Evolutionary conservation across 2,888 invertebrate genomes (phyloP).

Genomic region (Philonicus albiceps): DNA sequence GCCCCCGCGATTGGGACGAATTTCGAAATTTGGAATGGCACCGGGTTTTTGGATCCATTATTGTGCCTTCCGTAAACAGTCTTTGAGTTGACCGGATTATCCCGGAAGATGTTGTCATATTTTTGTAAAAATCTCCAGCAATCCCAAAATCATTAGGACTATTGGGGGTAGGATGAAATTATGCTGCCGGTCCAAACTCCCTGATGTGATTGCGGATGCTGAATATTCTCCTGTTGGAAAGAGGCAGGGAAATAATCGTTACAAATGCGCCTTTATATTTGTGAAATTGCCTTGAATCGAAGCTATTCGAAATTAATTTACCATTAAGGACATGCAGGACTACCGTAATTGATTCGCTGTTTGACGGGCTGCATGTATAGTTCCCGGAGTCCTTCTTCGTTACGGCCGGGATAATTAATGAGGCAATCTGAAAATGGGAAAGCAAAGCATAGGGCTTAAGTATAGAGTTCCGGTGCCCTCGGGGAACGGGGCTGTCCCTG

Average conservation of each 20-base stretch:
- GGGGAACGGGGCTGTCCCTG: background rate
- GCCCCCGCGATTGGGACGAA: background rate
- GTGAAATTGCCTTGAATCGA: background rate
- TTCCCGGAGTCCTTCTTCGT: slow-evolving; percentile 69
- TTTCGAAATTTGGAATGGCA: background rate
- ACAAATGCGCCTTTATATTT: background rate
- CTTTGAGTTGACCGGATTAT: background rate
- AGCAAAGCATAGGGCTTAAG: background rate
- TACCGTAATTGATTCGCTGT: slow-evolving; percentile 87
- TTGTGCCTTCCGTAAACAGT: background rate
- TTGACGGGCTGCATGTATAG: slow-evolving; percentile 95
- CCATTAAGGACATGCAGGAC: slow-evolving; percentile 91
- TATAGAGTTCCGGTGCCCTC: background rate
- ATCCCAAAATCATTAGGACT: background rate
- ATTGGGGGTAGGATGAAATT: background rate
- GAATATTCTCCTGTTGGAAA: slow-evolving; percentile 60
- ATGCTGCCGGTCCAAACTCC: background rate
- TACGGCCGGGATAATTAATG: slow-evolving; percentile 62
- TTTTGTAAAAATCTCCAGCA: background rate
- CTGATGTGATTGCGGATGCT: slow-evolving; percentile 63
- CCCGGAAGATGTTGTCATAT: background rate
- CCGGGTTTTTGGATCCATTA: background rate
- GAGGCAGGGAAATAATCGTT: background rate
- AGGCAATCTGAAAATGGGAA: slow-evolving; percentile 59
- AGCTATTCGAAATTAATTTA: slow-evolving; percentile 61